These are phyloP conservation scores for Acrobeloides nanus DNA, from an alignment of 2,888 invertebrate species.

Conservation along the genomic window DNA sequence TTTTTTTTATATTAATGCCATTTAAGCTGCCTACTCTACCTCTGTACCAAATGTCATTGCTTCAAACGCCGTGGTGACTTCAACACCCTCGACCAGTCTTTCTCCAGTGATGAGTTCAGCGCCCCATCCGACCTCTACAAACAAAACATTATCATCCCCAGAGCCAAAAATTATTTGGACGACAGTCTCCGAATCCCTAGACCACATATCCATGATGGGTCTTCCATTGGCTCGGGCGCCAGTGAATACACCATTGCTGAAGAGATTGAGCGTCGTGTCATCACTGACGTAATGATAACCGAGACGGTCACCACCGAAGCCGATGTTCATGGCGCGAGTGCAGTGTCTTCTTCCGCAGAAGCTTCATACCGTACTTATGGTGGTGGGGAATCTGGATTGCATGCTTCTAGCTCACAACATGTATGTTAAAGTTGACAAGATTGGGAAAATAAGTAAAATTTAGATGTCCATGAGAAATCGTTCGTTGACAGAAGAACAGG, in stretches of 20 bases:
- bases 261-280: conserved; percentile 48
- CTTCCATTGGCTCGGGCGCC: conserved; percentile 40
- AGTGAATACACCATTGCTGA: conserved; percentile 52
- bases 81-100: conserved; percentile 51
- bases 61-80: conserved; percentile 40
- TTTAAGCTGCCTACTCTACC: conserved; percentile 43
- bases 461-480: conserved; percentile 24
- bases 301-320: conserved; percentile 48
- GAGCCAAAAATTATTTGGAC: conserved; percentile 49
- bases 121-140: conserved; percentile 52
- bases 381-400: conserved; percentile 9
- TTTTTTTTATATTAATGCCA: background rate
- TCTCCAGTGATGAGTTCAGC: conserved; percentile 36
- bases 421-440: too few species aligned
- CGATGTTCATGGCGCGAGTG: conserved; percentile 26
- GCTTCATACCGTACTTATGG: conserved; percentile 22
- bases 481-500: conserved; percentile 25
- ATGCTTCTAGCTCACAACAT: too few species aligned
- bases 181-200: conserved; percentile 49
- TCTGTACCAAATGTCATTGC: conserved; percentile 51
- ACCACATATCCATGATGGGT: conserved; percentile 39
- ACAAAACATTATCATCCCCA: conserved; percentile 50
- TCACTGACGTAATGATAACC: conserved; percentile 50
- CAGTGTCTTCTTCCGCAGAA: conserved; percentile 8
- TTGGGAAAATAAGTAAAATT: too few species aligned